These are phyloP conservation scores for Brachymystax lenok DNA, from an alignment of 2,797 vertebrate genomes.

Conservation along the genomic window DNA sequence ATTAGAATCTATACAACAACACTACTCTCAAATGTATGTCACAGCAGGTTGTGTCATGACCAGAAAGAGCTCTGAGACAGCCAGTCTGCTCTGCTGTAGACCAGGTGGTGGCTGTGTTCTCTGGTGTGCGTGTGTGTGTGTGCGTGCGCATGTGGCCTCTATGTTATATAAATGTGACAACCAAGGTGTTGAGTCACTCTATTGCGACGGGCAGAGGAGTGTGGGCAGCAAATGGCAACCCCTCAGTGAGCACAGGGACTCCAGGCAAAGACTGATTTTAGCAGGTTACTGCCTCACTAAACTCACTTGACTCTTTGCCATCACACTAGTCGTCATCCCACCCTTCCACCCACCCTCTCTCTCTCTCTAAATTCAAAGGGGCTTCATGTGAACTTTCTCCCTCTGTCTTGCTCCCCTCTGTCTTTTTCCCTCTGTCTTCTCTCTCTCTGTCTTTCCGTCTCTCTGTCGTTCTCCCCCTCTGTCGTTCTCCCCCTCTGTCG, in stretches of 20 bases:
- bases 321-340: constrained; percentile 28
- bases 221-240: constrained; percentile 16
- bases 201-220: constrained; percentile 27
- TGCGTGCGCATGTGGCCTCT: not conserved
- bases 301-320: constrained; percentile 73
- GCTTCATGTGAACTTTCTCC: too few relatives aligned
- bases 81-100: not conserved
- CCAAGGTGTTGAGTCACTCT: constrained; percentile 53
- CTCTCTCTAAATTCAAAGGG: too few relatives aligned
- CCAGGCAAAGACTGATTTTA: constrained; percentile 12
- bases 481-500: too few relatives aligned
- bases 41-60: not conserved
- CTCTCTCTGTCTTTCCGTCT: not conserved
- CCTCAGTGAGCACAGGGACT: constrained; percentile 26
- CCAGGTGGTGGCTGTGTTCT: constrained; percentile 3
- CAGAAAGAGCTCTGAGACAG: not conserved
- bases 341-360: too few relatives aligned
- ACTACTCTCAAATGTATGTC: not conserved
- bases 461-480: not conserved
- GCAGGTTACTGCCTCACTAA: constrained; percentile 47
- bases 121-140: not conserved
- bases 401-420: too few relatives aligned
- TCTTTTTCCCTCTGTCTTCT: too few relatives aligned
- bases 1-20: not conserved
- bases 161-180: constrained; percentile 46